Evolutionary conservation across 2,113 vertebrate species (phyloP).

Genomic region (Catharus fuscescens): DNA sequence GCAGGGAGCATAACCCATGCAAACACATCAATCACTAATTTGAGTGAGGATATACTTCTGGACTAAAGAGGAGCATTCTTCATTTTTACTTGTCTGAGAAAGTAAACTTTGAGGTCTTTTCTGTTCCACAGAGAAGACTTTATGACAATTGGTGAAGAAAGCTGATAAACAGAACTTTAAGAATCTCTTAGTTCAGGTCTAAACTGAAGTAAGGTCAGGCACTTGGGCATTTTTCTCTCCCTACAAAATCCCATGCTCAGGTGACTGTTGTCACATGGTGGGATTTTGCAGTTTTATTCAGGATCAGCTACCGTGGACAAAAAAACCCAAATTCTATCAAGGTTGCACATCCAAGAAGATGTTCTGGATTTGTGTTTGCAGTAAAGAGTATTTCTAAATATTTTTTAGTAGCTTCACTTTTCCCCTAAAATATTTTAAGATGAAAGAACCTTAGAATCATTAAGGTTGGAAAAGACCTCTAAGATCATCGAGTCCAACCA

Average conservation of each 20-base stretch:
- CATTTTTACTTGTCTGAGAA: neutral
- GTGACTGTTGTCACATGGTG: neutral
- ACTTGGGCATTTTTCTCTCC: accelerated
- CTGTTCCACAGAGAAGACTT: neutral
- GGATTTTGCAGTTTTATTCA: neutral
- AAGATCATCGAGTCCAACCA: neutral
- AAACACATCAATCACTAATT: neutral
- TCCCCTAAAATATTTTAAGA: neutral
- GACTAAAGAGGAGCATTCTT: neutral
- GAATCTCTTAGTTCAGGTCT: neutral
- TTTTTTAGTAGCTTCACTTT: neutral
- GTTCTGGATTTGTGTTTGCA: neutral
- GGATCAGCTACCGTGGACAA: neutral
- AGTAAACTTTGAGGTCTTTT: neutral
- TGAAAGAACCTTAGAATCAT: neutral
- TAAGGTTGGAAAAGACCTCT: neutral
- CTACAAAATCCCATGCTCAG: neutral
- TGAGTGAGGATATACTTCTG: neutral
- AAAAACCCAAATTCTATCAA: neutral
- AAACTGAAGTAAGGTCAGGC: neutral
- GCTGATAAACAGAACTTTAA: neutral
- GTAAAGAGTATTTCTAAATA: neutral
- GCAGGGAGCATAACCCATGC: neutral
- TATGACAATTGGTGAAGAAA: neutral
- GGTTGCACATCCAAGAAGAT: neutral